phyloP scores from a whole-genome alignment of 2,113 vertebrate genomes.

The Phycodurus eques region DNA sequence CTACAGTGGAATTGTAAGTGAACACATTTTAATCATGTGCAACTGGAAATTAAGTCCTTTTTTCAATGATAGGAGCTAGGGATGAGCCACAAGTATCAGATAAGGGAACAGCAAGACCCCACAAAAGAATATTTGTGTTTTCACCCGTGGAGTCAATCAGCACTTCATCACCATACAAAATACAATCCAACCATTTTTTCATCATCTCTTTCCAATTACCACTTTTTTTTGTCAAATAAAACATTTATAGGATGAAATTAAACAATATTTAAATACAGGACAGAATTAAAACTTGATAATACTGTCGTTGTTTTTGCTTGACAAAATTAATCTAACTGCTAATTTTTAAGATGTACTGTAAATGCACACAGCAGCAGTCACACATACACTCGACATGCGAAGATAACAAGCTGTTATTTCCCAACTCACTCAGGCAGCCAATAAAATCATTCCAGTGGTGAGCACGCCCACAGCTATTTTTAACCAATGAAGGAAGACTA shows the following conservation, averaged over 20 bases:
- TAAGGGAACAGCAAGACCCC: background rate
- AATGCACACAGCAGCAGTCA: background rate
- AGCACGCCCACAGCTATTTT: constrained; percentile 41
- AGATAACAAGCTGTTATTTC: constrained; percentile 27
- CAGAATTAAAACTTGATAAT: background rate
- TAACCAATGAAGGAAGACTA: constrained; percentile 46
- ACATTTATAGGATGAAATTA: background rate
- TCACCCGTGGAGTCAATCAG: background rate
- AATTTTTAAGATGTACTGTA: background rate
- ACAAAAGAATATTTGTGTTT: background rate
- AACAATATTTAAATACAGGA: background rate
- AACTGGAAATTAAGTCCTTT: too few species aligned
- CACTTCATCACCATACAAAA: background rate
- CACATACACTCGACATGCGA: background rate
- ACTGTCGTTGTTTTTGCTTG: background rate
- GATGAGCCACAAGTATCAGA: background rate
- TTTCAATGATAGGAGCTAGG: background rate
- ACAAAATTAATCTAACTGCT: background rate
- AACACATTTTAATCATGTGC: too few species aligned
- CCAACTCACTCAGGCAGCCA: constrained; percentile 41
- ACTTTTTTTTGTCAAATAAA: background rate
- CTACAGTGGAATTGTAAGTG: too few species aligned
- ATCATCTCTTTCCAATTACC: background rate
- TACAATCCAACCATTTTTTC: background rate
- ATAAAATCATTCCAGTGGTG: constrained; percentile 40